Evolutionary conservation across 1,140 invertebrate species (phyloP).

Genomic region (Sitobion miscanthi): DNA sequence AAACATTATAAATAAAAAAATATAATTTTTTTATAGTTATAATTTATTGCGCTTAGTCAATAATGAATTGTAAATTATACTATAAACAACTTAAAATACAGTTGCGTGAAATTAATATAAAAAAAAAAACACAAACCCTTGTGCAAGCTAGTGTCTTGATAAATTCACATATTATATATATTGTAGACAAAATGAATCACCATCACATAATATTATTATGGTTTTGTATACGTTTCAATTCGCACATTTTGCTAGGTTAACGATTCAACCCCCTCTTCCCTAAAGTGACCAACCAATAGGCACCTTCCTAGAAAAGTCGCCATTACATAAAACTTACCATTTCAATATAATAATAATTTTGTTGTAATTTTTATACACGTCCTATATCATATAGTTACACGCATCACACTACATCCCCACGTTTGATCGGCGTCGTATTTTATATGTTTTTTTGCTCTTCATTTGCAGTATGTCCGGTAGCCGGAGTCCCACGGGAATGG

Average conservation of each 20-base stretch:
- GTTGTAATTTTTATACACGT: too few relatives aligned
- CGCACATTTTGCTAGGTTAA: neutral
- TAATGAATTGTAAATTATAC: neutral
- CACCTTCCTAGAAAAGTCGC: neutral
- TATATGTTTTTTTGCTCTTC: neutral
- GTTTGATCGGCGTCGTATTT: neutral
- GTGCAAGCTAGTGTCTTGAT: neutral
- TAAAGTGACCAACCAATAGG: neutral
- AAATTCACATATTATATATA: neutral
- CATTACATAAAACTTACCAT: too few relatives aligned
- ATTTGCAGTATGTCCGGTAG: constrained; percentile 58
- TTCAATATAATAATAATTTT: neutral
- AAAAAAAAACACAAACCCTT: neutral
- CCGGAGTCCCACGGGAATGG: constrained; percentile 59
- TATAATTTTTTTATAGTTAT: too few relatives aligned
- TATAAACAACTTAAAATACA: neutral
- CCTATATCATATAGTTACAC: too few relatives aligned
- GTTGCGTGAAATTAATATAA: neutral
- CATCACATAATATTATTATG: neutral
- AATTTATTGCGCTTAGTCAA: too few relatives aligned
- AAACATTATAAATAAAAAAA: neutral
- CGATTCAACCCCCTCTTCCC: neutral
- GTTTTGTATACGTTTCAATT: neutral
- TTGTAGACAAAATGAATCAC: neutral
- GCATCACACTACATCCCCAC: too few relatives aligned